These are phyloP conservation scores for Diorhabda carinulata DNA, from an alignment of 1,140 invertebrate genomes.

Conservation along the genomic window DNA sequence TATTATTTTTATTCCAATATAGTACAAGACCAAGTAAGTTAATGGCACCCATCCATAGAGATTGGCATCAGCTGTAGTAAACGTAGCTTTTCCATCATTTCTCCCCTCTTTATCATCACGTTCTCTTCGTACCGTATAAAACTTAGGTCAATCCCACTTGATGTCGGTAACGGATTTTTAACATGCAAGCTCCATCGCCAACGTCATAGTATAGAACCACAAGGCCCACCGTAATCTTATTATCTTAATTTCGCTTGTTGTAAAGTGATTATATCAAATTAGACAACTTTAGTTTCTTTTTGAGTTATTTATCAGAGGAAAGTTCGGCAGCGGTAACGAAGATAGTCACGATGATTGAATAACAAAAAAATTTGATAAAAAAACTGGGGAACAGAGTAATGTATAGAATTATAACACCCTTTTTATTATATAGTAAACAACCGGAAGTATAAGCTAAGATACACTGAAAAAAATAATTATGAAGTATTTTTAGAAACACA, in stretches of 20 bases:
- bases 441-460: no score
- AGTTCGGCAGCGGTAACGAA: neutral
- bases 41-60: conserved; percentile 4
- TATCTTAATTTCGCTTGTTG: conserved; percentile 32
- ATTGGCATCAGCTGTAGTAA: conserved; percentile 28
- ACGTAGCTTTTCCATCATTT: conserved; percentile 26
- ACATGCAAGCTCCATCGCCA: conserved; percentile 39
- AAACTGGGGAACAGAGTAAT: no score
- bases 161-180: conserved; percentile 39
- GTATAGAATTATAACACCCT: no score
- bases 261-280: conserved; percentile 17
- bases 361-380: neutral
- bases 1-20: no score
- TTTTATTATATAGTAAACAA: no score
- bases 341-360: conserved; percentile 2
- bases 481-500: no score
- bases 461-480: no score
- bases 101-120: conserved; percentile 17
- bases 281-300: conserved; percentile 14
- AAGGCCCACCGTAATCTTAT: conserved; percentile 30
- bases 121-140: conserved; percentile 29
- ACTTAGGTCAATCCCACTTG: conserved; percentile 41
- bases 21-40: no score
- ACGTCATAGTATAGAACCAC: conserved; percentile 31
- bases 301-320: conserved; percentile 4